Evolutionary conservation across 2,797 vertebrate genomes (phyloP), one percentile per base, ranked within the genome.

Genomic region (Pipistrellus pipistrellus): DNA sequence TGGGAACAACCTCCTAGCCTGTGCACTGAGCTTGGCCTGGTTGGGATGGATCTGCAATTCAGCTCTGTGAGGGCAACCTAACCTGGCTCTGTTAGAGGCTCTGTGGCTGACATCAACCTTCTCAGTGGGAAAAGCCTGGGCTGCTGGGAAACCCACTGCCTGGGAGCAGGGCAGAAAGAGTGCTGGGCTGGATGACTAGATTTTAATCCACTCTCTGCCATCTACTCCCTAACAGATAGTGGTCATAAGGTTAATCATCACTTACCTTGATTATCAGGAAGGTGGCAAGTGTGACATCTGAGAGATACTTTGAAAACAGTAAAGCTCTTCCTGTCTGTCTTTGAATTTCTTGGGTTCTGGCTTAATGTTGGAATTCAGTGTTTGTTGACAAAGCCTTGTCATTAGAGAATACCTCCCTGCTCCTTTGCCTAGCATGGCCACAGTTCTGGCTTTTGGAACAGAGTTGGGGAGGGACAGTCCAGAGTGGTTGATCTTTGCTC

Each of bases 201-300:
- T 38, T 82, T 35, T 82, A 73, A 82, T n/a, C 21, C 44, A 51
- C 27, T 69, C 53, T 55, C 78, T 84, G 38, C 30, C 71, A 55
- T 53, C 51, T 55, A 53, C 32, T 92, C 15, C 23, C 30, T 66
- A 91, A 75, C 62, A 57, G 48, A 92, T 64, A 57, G n/a, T 66
- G 64, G 82, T 12, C 44, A 53, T 64, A 38, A 73, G 32, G 46
- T 71, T 77, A 38, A 59, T 62, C 46, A 21, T 35, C 69, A 38
- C 59, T 83, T 72, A 35, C 23, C 35, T 84, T 62, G 51, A 18
- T 75, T 85, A 66, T 66, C 51, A 81, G 77, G 35, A 88, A 92
- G 64, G 38, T 82, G 55, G 51, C 32, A n/a, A 55, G n/a, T 55
- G 75, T 41, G 48, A 25, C 14, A n/a, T 41, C 46, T 32, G 66